Evolutionary conservation across 2,797 vertebrate species (phyloP), one percentile per base, ranked within the genome.

Genomic region (Gadopsis marmoratus): DNA sequence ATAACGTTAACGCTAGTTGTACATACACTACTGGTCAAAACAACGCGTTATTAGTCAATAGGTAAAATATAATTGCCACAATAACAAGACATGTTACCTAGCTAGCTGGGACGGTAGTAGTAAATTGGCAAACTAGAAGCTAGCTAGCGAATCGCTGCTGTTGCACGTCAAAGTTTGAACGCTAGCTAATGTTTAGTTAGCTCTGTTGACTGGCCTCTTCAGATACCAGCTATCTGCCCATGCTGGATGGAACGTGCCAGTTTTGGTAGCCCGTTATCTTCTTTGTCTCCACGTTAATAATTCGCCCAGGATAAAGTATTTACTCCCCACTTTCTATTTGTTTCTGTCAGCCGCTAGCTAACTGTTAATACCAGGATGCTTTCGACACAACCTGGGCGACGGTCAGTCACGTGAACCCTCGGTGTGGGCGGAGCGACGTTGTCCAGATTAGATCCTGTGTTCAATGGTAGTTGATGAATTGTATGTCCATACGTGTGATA

Each of bases 301-400:
- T 31, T 78, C 43, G 14, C 51, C 51, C 71, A 77, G 81, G 29
- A 4, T 64, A 3, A 48, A 39, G 50, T 48, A 68, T 78, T 41
- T 48, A 68, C 71, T 79, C 48, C 39, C 72, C 41, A 72, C 53
- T 82, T 73, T 61, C 12, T 56, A 45, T 61, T 16, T 23, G 7
- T 53, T 53, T 68, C 62, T 76, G 50, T 79, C 55, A 71, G 62
- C 70, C 70, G 58, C 48, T 66, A 78, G 85, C 82, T 89, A 81
- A 70, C 53, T 72, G 91, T 92, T 92, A 93, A 87, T 45, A 77
- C 68, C 88, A 90, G 88, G 93, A 93, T 92, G 92, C 93, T 91
- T 88, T 89, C 91, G 79, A 91, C 81, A 93, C 88, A 91, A 90
- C 85, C 92, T 91, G 92, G 89, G 89, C 91, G 89, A 92, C 89